These are phyloP conservation scores for Lasioglossum calceatum DNA, from an alignment of 2,888 invertebrate genomes.

Conservation along the genomic window DNA sequence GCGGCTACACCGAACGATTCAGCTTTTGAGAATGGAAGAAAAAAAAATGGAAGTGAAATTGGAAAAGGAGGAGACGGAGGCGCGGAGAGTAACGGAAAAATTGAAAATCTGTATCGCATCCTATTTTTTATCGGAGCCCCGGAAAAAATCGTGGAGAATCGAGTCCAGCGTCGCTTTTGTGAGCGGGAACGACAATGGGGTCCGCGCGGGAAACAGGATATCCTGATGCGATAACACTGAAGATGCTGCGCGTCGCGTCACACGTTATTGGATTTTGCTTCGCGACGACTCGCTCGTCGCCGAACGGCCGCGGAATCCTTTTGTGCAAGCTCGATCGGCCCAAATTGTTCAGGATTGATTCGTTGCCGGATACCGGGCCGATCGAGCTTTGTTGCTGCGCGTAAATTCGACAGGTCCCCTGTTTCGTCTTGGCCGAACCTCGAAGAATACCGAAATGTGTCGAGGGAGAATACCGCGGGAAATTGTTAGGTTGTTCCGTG, in stretches of 20 bases:
- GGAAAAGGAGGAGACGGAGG: not conserved
- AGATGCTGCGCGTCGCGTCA: conserved; percentile 57
- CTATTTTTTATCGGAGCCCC: not conserved
- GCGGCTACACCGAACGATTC: not conserved
- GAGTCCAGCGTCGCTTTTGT: conserved; percentile 33
- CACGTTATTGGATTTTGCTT: conserved; percentile 65
- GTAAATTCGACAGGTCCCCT: conserved; percentile 18
- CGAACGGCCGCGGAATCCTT: conserved; percentile 9
- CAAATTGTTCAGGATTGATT: conserved; percentile 40
- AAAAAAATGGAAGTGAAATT: not conserved
- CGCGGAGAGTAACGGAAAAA: not conserved
- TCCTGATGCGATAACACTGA: conserved; percentile 62
- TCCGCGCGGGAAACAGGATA: conserved; percentile 50
- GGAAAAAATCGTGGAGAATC: conserved; percentile 17
- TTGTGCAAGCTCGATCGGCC: not conserved
- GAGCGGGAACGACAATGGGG: conserved; percentile 27
- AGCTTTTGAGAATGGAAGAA: not conserved
- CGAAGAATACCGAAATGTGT: not conserved
- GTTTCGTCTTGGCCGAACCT: conserved; percentile 21
- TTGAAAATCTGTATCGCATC: not conserved
- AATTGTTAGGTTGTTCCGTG: not conserved
- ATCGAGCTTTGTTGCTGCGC: conserved; percentile 16
- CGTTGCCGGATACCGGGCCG: conserved; percentile 9
- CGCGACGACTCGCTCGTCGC: conserved; percentile 44
- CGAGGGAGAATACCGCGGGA: not conserved